phyloP scores from a whole-genome alignment of 1,140 invertebrate genomes.

The Eurytemora carolleeae region DNA sequence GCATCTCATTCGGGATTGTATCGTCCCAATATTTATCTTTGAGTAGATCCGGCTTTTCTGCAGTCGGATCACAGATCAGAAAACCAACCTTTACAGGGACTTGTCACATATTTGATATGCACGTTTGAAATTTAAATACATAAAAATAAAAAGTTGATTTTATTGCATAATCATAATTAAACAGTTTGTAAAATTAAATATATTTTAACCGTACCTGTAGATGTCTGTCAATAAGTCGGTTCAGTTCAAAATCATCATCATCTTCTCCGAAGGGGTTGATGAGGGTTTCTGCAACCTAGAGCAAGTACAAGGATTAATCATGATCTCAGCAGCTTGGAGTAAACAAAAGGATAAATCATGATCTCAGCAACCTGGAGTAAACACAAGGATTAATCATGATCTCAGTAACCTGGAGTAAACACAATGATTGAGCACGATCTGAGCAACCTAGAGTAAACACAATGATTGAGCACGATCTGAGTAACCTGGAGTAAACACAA shows the following conservation, averaged over 20 bases:
- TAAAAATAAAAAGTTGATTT: not conserved
- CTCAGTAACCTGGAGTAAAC: too few species aligned
- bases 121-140: not conserved
- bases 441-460: too few species aligned
- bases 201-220: slow-evolving; percentile 26
- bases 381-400: too few species aligned
- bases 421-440: too few species aligned
- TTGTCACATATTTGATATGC: not conserved
- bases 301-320: not conserved
- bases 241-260: slow-evolving; percentile 61
- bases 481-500: too few species aligned
- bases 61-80: not conserved
- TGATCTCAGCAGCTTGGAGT: not conserved
- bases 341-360: not conserved
- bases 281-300: slow-evolving; percentile 57
- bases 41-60: not conserved
- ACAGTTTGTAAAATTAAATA: not conserved
- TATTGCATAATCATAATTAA: not conserved
- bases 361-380: not conserved
- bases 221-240: slow-evolving; percentile 73
- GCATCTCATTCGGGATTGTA: not conserved
- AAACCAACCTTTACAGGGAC: not conserved
- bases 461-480: too few species aligned
- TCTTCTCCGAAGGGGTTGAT: slow-evolving; percentile 80
- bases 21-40: not conserved